Base-by-base conservation (phyloP, 2,888 invertebrate genomes). In the Nomada fabriciana region DNA sequence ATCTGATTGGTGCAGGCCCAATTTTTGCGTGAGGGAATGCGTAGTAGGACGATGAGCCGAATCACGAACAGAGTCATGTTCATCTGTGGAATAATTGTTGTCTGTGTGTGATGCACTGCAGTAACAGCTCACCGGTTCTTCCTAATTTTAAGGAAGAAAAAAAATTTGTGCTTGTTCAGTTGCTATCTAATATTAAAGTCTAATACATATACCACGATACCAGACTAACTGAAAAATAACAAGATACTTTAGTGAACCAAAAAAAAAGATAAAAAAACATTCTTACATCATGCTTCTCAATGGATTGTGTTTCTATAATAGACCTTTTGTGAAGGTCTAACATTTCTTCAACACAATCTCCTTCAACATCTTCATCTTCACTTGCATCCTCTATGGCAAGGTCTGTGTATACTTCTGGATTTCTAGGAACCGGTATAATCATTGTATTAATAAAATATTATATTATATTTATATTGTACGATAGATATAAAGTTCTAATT, bases 71-170 rank as follows among this genome's bases (percentile, higher is more conserved):
- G 95, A 95, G 89, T 97, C 97, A 93, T 96, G 96, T 90, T 97
- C 97, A 92, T 97, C 97, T 2, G 96, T 97, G 42, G 96, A 96
- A 89, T 95, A 96, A 90, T 96, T 96, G 94, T 96, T 96, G 87
- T 96, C 96, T 5, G 96, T 96, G 90, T 97, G 97, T n/a, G 96
- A 96, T 55, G 96, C 96, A 93, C 96, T 96, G 93, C 96, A 96
- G 92, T 97, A 97, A 92, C 97, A 97, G 92, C 97, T 97, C 52
- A 94, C 93, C 36, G 93, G 93, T 83, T 94, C 94, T 80, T 94
- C 94, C 94, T 94, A 75, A 84, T 60, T 70, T 73, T 10, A 80
- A 77, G 55, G 29, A 76, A 76, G 64, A 73, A 76, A 70, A 64
- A 70, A 81, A 64, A 83, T 23, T 73, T 71, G 36, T 13, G 47